Evolutionary conservation across 2,797 vertebrate species (phyloP), one percentile per base, ranked within the genome.

Genomic region (Orientallactaga sibirica): DNA sequence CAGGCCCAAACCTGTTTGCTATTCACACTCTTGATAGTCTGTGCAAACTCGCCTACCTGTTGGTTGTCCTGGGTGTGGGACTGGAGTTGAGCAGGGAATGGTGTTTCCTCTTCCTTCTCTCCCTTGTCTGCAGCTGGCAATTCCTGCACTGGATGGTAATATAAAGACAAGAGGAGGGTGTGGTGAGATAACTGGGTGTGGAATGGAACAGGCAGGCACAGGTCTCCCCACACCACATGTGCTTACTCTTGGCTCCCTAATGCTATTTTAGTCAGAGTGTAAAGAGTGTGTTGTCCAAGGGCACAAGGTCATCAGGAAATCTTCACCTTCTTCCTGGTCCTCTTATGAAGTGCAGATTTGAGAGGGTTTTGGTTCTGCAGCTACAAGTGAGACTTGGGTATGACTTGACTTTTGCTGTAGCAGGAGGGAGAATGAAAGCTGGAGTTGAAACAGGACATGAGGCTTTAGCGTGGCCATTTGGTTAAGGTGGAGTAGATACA

Each of bases 201-300:
- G 94, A 91, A 67, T 55, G 79, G 68, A 76, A 96, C 96, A 94
- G 91, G 96, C 92, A 92, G 90, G 88, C 88, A 95, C 97, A 97
- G 92, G 96, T 93, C 71, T 94, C 81, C 87, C 86, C 41, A 68
- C 79, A 66, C 62, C 85, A 61, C 84, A 61, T 4, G 62, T 37
- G 41, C 67, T 94, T 90, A 81, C 58, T 93, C 89, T 83, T 43
- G 88, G 73, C 90, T 95, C 41, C 37, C 33, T 92, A 94, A 89
- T 37, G 77, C 90, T 79, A 29, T 90, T 83, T 96, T 96, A 96
- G 89, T 88, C 88, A 15, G 68, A 81, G 68, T 88, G 78, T 77
- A 64, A 93, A 76, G 61, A 52, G 4, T 78, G 25, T 58, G 77
- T 62, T 68, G 27, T 88, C 18, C 79, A 67, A 94, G 95, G 87